Evolutionary conservation across 2,797 vertebrate species (phyloP).

Genomic region (Mus spretus): DNA sequence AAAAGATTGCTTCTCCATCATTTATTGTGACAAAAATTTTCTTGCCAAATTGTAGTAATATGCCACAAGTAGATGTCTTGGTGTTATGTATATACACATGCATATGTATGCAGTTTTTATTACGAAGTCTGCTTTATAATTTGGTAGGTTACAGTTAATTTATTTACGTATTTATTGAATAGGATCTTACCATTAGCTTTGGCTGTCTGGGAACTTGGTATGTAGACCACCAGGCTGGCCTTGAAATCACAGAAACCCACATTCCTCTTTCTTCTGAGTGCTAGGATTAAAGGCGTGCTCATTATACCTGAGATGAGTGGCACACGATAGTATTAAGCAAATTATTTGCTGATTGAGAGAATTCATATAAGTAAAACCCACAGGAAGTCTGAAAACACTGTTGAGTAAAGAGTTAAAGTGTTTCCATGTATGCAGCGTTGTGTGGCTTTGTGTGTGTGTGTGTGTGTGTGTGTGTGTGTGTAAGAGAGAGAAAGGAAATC

Average conservation of each 20-base stretch:
- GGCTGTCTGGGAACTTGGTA: neutral
- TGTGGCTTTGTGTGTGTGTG: neutral
- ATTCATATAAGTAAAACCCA: neutral
- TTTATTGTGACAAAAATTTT: conserved; percentile 46
- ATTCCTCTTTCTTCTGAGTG: neutral
- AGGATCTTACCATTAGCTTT: neutral
- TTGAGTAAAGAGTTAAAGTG: conserved; percentile 21
- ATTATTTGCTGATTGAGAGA: conserved; percentile 56
- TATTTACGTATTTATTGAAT: neutral
- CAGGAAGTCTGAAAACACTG: conserved; percentile 48
- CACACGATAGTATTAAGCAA: neutral
- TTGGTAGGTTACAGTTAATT: neutral
- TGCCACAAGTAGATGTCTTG: conserved; percentile 2
- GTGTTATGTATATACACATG: neutral
- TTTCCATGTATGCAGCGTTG: neutral
- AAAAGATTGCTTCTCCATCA: conserved; percentile 1
- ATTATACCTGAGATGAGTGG: neutral
- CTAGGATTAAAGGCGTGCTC: neutral
- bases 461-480: neutral
- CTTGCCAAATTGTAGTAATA: neutral
- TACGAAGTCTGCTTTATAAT: conserved; percentile 27
- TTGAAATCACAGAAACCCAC: neutral
- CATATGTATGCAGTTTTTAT: neutral
- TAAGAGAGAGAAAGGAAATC: neutral
- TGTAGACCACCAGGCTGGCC: neutral